phyloP scores from a whole-genome alignment of 2,797 vertebrate species.

The Pseudocheirus occidentalis region DNA sequence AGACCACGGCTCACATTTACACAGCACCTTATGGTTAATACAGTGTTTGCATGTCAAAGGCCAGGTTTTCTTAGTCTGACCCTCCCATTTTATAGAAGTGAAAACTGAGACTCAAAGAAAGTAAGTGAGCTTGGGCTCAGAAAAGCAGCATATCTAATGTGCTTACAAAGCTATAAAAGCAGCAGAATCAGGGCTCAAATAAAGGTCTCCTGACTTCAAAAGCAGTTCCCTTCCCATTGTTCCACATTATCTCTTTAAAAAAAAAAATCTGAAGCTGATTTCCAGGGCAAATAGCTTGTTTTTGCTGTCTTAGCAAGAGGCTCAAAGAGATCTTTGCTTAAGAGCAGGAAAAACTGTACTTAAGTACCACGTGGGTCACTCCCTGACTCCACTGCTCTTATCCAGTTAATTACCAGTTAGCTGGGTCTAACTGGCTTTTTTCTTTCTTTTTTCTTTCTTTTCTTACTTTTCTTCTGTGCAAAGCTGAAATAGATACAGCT shows the following conservation, averaged over 20 bases:
- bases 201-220: background rate
- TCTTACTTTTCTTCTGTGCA: conserved; percentile 17
- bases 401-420: background rate
- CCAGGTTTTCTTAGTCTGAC: background rate
- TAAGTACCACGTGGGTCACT: fast-evolving
- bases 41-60: background rate
- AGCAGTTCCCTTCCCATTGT: background rate
- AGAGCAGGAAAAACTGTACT: background rate
- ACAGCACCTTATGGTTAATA: background rate
- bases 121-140: background rate
- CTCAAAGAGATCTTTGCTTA: background rate
- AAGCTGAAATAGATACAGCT: conserved; percentile 14
- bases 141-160: background rate
- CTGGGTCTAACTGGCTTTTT: background rate
- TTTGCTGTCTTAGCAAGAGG: conserved; percentile 15
- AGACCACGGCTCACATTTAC: background rate
- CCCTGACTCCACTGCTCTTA: background rate
- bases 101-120: background rate
- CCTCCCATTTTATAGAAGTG: background rate
- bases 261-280: background rate
- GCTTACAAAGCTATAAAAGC: background rate
- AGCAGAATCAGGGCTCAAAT: background rate
- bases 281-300: background rate
- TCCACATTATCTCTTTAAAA: background rate
- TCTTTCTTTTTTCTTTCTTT: conserved; percentile 39